phyloP scores from a whole-genome alignment of 2,888 invertebrate genomes.

The Dynastes tityus region DNA sequence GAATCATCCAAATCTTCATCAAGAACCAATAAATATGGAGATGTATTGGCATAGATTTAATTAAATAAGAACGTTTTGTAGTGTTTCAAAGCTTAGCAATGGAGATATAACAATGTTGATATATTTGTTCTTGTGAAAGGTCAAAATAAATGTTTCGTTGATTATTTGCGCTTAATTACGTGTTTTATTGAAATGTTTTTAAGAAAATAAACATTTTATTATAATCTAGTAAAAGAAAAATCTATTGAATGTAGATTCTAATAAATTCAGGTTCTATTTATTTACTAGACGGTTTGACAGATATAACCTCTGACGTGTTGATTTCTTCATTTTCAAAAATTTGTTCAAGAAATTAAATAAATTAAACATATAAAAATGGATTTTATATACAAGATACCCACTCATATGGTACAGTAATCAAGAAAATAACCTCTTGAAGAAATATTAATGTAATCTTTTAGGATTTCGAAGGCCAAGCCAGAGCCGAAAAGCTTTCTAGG shows the following conservation, averaged over 20 bases:
- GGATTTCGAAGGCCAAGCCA: constrained; percentile 94
- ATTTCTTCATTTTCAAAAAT: constrained; percentile 1
- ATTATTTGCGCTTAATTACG: no score
- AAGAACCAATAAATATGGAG: constrained; percentile 57
- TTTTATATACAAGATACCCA: constrained; percentile 60
- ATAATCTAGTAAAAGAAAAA: no score
- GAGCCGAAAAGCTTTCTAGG: constrained; percentile 91
- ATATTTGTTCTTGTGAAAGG: no score
- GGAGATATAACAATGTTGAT: no score
- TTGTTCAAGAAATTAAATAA: background rate
- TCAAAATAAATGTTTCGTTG: no score
- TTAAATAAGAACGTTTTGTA: background rate
- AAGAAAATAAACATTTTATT: no score
- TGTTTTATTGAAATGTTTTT: no score
- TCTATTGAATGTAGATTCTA: no score
- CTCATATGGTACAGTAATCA: constrained; percentile 21
- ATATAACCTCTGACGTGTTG: constrained; percentile 23
- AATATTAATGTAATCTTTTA: constrained; percentile 62
- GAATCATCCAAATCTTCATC: constrained; percentile 41
- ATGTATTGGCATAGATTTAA: constrained; percentile 44
- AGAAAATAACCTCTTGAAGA: background rate
- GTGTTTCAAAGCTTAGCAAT: background rate
- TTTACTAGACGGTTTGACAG: background rate
- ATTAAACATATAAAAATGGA: constrained; percentile 50
- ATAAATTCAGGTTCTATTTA: no score